These are phyloP conservation scores for Siniperca knerii DNA, from an alignment of 2,113 vertebrate genomes.

Conservation along the genomic window DNA sequence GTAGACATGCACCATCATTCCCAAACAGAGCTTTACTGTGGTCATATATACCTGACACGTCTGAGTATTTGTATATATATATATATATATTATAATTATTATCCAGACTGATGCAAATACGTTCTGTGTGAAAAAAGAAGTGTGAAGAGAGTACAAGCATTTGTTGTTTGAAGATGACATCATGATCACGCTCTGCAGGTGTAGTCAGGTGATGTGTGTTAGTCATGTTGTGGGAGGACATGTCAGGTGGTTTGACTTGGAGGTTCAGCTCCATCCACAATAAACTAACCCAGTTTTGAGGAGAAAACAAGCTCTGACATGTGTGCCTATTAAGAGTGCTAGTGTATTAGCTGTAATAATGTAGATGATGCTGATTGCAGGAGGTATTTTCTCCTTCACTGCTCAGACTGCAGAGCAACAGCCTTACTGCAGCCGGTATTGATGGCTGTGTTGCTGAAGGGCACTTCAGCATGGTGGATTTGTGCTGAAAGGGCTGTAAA, in stretches of 20 bases:
- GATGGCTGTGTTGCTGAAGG: neutral
- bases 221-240: constrained; percentile 22
- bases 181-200: constrained; percentile 26
- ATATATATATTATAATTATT: too few relatives aligned
- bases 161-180: constrained; percentile 29
- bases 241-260: constrained; percentile 28
- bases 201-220: constrained; percentile 49
- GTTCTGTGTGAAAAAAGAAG: neutral
- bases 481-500: neutral
- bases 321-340: neutral
- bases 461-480: neutral
- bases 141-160: neutral
- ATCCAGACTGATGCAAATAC: neutral
- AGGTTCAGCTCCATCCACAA: neutral
- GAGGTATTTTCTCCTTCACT: neutral
- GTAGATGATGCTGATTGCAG: neutral
- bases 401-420: neutral
- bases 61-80: too few relatives aligned
- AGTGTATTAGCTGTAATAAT: neutral
- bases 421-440: neutral
- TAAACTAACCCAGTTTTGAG: neutral
- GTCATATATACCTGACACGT: too few relatives aligned
- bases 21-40: too few relatives aligned
- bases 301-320: constrained; percentile 40
- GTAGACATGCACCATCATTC: too few relatives aligned